phyloP scores from a whole-genome alignment of 2,888 invertebrate genomes.

The Frankliniella fusca region DNA sequence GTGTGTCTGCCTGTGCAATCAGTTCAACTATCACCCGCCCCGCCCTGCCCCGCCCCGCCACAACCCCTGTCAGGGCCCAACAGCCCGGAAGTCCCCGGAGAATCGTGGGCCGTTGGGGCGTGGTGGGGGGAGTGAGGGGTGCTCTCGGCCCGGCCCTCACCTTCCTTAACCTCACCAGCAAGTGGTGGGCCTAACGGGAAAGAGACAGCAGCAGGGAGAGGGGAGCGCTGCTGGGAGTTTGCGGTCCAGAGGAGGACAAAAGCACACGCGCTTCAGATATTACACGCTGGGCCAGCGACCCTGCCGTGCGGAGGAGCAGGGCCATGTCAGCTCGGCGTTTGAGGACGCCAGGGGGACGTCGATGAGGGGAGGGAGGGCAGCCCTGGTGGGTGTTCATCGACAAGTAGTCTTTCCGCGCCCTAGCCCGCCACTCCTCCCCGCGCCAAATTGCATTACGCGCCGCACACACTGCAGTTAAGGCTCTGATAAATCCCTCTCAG shows the following conservation, averaged over 20 bases:
- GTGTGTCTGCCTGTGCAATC: neutral
- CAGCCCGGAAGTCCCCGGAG: no score
- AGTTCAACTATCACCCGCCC: constrained; percentile 13
- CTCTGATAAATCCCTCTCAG: neutral
- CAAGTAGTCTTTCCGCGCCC: neutral
- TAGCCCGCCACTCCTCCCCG: neutral
- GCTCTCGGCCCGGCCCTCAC: no score
- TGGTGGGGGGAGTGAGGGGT: neutral
- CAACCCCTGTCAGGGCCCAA: no score
- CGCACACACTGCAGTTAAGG: neutral
- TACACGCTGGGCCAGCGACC: neutral
- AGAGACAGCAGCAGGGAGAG: no score
- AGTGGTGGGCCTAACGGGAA: no score
- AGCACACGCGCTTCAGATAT: constrained; percentile 22
- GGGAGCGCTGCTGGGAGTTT: neutral
- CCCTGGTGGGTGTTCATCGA: neutral
- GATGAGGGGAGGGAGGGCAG: neutral
- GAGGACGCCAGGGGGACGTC: neutral
- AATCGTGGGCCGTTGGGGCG: no score
- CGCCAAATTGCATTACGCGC: neutral
- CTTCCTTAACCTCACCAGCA: no score
- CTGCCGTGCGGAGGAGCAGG: neutral
- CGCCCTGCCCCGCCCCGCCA: neutral
- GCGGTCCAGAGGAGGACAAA: neutral
- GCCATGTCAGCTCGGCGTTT: neutral